Evolutionary conservation across 2,113 vertebrate species (phyloP).

Genomic region (Mesitornis unicolor): DNA sequence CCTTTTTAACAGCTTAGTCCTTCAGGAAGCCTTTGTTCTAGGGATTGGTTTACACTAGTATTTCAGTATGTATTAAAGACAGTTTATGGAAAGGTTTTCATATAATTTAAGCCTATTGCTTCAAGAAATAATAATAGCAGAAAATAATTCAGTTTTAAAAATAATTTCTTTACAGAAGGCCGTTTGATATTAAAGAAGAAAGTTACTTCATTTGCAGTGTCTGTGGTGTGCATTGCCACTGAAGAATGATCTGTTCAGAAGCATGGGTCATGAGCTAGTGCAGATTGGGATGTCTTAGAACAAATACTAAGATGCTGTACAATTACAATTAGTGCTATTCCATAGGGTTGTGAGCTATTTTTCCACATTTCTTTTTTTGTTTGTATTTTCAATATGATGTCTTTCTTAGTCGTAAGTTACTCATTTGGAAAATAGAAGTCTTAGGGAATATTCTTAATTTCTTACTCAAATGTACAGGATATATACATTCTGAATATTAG

Average conservation of each 20-base stretch:
- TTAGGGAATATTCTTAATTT: background rate
- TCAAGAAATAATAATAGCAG: background rate
- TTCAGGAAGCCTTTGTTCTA: background rate
- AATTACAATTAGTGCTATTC: background rate
- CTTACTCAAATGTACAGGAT: background rate
- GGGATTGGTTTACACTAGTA: background rate
- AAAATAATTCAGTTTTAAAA: background rate
- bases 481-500: background rate
- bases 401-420: background rate
- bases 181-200: background rate
- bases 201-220: background rate
- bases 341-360: background rate
- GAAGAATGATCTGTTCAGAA: background rate
- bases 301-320: background rate
- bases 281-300: background rate
- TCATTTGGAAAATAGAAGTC: background rate
- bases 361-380: background rate
- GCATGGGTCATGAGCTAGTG: background rate
- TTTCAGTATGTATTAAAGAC: background rate
- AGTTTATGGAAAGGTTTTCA: background rate
- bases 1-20: background rate
- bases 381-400: background rate
- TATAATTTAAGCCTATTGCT: background rate
- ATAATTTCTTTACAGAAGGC: background rate
- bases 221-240: background rate